phyloP scores from a whole-genome alignment of 2,888 invertebrate species.

The Ypsolopha sequella region DNA sequence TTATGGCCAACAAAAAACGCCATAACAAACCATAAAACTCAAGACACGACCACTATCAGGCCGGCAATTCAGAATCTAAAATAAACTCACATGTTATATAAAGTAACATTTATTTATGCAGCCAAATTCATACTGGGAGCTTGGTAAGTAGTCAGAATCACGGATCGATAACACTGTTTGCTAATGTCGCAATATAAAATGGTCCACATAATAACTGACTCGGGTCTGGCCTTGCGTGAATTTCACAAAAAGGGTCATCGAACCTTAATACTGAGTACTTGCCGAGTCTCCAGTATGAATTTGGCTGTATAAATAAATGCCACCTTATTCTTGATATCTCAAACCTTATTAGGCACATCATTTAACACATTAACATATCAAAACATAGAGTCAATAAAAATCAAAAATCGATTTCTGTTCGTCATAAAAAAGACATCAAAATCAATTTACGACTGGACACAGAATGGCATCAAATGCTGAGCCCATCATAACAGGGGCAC shows the following conservation, averaged over 20 bases:
- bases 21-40: background rate
- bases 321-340: background rate
- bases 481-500: slow-evolving; percentile 29
- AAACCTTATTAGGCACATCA: background rate
- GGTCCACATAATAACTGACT: too few species aligned
- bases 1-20: background rate
- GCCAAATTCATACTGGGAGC: too few species aligned
- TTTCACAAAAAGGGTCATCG: background rate
- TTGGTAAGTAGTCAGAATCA: too few species aligned
- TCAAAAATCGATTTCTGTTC: slow-evolving; percentile 51
- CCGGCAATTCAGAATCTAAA: background rate
- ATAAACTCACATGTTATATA: too few species aligned
- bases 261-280: too few species aligned
- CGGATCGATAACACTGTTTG: too few species aligned
- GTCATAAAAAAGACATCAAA: slow-evolving; percentile 57
- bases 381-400: slow-evolving; percentile 47
- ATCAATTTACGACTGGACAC: slow-evolving; percentile 52
- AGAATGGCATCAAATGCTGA: slow-evolving; percentile 26
- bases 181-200: too few species aligned
- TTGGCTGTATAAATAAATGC: too few species aligned
- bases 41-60: background rate
- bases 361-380: slow-evolving; percentile 50
- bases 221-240: too few species aligned
- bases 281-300: too few species aligned
- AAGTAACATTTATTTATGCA: too few species aligned